A percentile compares a stretch with the other conserved stretches of the same genome.
Evolutionary conservation across 1,140 invertebrate species (phyloP).

Genomic region (Drosophila pruinosa): DNA sequence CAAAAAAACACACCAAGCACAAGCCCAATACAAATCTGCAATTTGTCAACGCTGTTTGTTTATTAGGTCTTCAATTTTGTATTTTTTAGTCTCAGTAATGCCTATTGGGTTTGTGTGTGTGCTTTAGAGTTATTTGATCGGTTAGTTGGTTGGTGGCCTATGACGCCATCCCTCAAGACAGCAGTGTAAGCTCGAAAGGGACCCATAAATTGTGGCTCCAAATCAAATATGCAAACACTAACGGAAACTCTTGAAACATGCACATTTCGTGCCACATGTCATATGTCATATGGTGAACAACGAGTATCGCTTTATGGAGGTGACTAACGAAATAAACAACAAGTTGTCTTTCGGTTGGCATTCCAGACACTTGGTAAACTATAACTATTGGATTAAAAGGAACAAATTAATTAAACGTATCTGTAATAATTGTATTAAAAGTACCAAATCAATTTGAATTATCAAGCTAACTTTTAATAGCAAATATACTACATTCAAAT

Average conservation of each 20-base stretch:
- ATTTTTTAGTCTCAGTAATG: not conserved
- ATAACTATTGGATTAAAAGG: too few species aligned
- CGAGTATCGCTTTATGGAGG: too few species aligned
- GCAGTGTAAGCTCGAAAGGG: constrained; percentile 15
- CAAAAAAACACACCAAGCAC: constrained; percentile 18
- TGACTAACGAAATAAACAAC: too few species aligned
- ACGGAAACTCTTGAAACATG: constrained; percentile 39
- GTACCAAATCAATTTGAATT: too few species aligned
- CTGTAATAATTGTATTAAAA: too few species aligned
- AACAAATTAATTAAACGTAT: too few species aligned
- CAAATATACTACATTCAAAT: too few species aligned
- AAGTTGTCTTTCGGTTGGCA: too few species aligned
- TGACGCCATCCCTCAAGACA: constrained; percentile 22
- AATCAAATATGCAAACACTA: constrained; percentile 37
- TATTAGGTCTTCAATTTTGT: too few species aligned
- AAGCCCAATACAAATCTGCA: constrained; percentile 38
- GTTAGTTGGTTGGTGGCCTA: constrained; percentile 1
- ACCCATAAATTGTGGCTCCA: constrained; percentile 23
- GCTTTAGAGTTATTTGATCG: not conserved
- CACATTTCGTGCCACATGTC: constrained; percentile 28
- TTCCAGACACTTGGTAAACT: too few species aligned
- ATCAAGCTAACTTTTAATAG: too few species aligned
- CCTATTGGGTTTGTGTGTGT: constrained; percentile 6
- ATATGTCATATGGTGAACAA: not conserved
- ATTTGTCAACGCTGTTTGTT: constrained; percentile 50